Percentiles rank a stretch among this genome's conserved stretches.
Evolutionary conservation across 2,888 invertebrate species (phyloP).

Genomic region (Podotricha telesiphe): DNA sequence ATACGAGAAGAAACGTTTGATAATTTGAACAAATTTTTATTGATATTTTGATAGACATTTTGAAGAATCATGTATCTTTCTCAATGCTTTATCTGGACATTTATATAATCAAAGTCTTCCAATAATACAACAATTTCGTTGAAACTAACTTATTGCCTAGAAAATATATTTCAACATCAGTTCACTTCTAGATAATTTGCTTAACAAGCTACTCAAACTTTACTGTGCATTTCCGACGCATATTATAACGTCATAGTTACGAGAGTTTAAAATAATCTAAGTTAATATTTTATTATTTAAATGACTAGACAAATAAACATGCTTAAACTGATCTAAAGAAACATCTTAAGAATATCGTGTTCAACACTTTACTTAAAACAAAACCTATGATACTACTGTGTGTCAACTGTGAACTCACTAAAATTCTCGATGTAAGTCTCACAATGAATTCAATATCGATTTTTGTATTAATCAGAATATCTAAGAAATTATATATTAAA

Average conservation of each 20-base stretch:
- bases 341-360: constrained; percentile 14
- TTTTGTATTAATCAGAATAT: background rate
- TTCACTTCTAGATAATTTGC: constrained; percentile 41
- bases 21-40: too few species aligned
- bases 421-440: background rate
- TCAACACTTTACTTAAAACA: constrained; percentile 19
- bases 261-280: constrained; percentile 11
- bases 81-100: constrained; percentile 3
- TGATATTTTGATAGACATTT: background rate
- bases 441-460: background rate
- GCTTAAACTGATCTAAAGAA: constrained; percentile 6
- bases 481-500: background rate
- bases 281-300: constrained; percentile 11
- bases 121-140: constrained; percentile 33
- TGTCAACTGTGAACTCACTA: background rate
- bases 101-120: constrained; percentile 9
- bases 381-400: constrained; percentile 24
- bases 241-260: background rate
- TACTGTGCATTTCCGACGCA: constrained; percentile 27
- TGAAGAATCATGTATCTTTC: background rate
- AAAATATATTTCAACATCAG: constrained; percentile 35
- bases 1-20: too few species aligned
- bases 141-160: constrained; percentile 37
- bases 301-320: constrained; percentile 21
- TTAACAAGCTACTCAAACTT: constrained; percentile 40